Base-by-base conservation (phyloP, 2,888 invertebrate species). In the Taphrorychus bicolor region DNA sequence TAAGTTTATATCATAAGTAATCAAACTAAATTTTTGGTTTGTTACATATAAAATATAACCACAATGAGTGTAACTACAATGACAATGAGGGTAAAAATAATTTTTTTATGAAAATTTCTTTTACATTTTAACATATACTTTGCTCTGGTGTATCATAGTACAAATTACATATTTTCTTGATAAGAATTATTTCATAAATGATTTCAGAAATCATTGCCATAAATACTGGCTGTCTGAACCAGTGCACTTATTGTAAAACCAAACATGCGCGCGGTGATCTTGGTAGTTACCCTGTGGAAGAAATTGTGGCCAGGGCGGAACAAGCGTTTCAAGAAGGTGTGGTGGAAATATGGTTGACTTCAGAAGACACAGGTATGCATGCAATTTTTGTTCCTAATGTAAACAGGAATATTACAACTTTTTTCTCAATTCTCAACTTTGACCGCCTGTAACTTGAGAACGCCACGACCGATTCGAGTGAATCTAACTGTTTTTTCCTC, bases 171-270 rank as follows among this genome's bases (percentile, higher is more conserved):
- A 32, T 32, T 32, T 32, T 32, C 32, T 1, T 3, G 32, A 45
- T 18, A 7, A 7, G 7, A 17, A 45, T 45, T 17, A n/a, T 45
- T 5, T 2, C 1, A 5, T 3, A 3, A 2, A 17, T 21, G 14
- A 18, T 3, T 21, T 2, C 11, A 69, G 99, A 99, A 85, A 99
- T 99, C 62, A 97, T 98, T 66, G 91, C 97, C 0, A 95, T 98
- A 52, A 97, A 95, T 81, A 95, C 97, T 0, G 97, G 97, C 0
- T 99, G 99, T 76, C 84, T 99, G 2, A 99, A 99, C 84, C 96
- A 97, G 77, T 99, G 99, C 81, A 98, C 98, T 0, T 99, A 99
- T 79, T 99, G 98, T 80, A 99, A 98, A 83, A 98, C 98, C 0
- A 98, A 97, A 79, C 97, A 97, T 81, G 98, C 98, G 0, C 83